These are phyloP conservation scores for Sinella curviseta DNA, from an alignment of 1,140 invertebrate species.

Conservation along the genomic window DNA sequence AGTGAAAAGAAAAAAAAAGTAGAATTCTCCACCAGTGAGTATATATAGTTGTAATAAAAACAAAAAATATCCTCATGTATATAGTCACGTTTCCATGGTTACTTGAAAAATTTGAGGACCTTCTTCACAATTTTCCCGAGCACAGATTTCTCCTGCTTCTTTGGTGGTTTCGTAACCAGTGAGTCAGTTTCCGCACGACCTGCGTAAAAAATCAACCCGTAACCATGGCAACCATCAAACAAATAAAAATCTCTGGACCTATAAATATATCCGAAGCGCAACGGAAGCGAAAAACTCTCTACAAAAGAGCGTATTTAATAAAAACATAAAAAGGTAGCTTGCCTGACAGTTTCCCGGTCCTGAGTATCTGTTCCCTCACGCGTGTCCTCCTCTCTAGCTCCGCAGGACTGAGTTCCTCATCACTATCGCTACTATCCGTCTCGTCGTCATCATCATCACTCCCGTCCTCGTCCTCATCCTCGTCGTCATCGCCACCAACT, in stretches of 20 bases:
- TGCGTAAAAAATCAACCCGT: neutral
- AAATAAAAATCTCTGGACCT: too few relatives aligned
- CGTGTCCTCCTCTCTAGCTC: conserved; percentile 33
- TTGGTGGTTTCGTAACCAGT: neutral
- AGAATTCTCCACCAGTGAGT: too few relatives aligned
- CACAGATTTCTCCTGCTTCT: neutral
- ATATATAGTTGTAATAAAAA: too few relatives aligned
- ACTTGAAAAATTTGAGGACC: conserved; percentile 10
- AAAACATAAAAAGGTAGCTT: too few relatives aligned
- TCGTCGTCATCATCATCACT: conserved; percentile 58
- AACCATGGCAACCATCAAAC: too few relatives aligned
- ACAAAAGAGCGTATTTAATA: too few relatives aligned
- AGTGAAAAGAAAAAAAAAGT: too few relatives aligned
- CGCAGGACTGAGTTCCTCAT: conserved; percentile 19
- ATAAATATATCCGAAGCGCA: neutral
- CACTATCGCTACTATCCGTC: conserved; percentile 52
- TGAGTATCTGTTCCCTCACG: conserved; percentile 39
- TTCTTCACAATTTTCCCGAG: neutral
- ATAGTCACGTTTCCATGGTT: neutral
- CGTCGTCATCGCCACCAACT: neutral
- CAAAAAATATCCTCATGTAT: neutral
- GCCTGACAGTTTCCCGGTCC: conserved; percentile 48
- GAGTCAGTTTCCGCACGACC: neutral
- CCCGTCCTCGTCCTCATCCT: conserved; percentile 54
- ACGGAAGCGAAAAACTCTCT: neutral